phyloP scores from a whole-genome alignment of 2,888 invertebrate species.

The Hermaeophaga mercurialis region DNA sequence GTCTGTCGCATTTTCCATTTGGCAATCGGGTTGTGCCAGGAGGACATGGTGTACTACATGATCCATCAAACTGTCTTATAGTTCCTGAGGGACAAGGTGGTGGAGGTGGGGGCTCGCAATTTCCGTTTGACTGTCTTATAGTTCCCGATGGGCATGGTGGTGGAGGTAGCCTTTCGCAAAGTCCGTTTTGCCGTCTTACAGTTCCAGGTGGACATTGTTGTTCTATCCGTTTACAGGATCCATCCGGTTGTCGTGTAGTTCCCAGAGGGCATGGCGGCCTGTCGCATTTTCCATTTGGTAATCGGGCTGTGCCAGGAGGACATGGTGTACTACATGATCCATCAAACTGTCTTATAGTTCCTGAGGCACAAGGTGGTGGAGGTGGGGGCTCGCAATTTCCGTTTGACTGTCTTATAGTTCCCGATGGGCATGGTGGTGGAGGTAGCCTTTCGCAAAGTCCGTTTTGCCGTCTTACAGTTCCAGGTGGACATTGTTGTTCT shows the following conservation, averaged over 20 bases:
- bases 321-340: constrained; percentile 23
- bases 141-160: constrained; percentile 30
- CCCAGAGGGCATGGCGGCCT: constrained; percentile 32
- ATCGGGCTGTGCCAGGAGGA: constrained; percentile 14
- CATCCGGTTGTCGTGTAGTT: constrained; percentile 26
- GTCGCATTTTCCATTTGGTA: constrained; percentile 23
- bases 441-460: constrained; percentile 19
- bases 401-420: constrained; percentile 14
- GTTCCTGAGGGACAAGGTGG: constrained; percentile 38
- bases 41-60: constrained; percentile 25
- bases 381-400: constrained; percentile 23
- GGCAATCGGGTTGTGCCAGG: constrained; percentile 10
- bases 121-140: constrained; percentile 19
- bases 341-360: constrained; percentile 25
- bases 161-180: constrained; percentile 19
- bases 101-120: constrained; percentile 14
- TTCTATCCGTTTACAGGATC: constrained; percentile 14
- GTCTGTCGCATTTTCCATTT: constrained; percentile 14
- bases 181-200: constrained; percentile 14
- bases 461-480: constrained; percentile 14
- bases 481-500: constrained; percentile 21
- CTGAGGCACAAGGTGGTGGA: constrained; percentile 26
- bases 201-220: constrained; percentile 28
- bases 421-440: constrained; percentile 23
- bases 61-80: constrained; percentile 20